Percentiles rank a stretch among this genome's conserved stretches.
These are phyloP conservation scores for Melanocharis versteri DNA, from an alignment of 2,113 vertebrate genomes.

Conservation along the genomic window DNA sequence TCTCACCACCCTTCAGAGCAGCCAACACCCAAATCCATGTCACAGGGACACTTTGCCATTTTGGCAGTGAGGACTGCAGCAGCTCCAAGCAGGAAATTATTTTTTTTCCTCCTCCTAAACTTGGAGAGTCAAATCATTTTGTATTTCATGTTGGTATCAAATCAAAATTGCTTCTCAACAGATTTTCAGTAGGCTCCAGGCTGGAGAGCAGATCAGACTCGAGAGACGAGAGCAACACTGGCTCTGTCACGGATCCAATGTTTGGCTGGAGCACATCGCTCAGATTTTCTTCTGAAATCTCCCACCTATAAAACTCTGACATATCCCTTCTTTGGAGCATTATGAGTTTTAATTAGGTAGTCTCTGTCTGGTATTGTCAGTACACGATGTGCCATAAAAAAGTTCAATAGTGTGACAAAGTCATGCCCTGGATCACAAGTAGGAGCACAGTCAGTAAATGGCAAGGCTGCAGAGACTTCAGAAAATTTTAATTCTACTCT, in stretches of 20 bases:
- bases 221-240: constrained; percentile 53
- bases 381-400: neutral
- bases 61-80: constrained; percentile 2
- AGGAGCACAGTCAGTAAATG: neutral
- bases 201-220: constrained; percentile 55
- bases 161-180: constrained; percentile 51
- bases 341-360: neutral
- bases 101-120: neutral
- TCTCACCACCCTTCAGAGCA: neutral
- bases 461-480: neutral
- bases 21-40: neutral
- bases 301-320: constrained; percentile 26
- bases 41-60: neutral
- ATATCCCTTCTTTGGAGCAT: neutral
- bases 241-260: constrained; percentile 26
- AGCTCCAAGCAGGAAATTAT: neutral
- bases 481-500: neutral
- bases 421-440: neutral
- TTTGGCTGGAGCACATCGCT: constrained; percentile 50
- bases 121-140: constrained; percentile 40
- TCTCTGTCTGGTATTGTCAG: neutral
- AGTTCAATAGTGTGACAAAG: neutral
- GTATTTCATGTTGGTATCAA: constrained; percentile 37
- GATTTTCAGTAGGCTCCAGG: constrained; percentile 58
- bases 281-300: constrained; percentile 44